A percentile compares a stretch with the other conserved stretches of the same genome.
Evolutionary conservation across 2,888 invertebrate species (phyloP).

Genomic region (Liodrosophila aerea): DNA sequence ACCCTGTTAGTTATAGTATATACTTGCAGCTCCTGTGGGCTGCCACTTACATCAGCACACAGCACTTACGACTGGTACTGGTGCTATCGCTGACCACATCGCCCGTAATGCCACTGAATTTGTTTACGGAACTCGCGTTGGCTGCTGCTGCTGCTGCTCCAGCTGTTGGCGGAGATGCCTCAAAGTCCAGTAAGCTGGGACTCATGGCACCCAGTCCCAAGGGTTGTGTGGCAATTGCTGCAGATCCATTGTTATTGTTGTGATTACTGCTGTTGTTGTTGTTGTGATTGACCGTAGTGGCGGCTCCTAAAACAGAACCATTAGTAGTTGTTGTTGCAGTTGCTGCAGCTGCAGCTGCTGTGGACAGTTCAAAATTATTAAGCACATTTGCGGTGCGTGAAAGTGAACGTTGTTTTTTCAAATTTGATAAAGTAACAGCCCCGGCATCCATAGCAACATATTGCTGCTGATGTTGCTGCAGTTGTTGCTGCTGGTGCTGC

Average conservation of each 20-base stretch:
- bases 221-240: conserved; percentile 70
- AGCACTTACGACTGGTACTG: conserved; percentile 87
- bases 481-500: conserved; percentile 55
- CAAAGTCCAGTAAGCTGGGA: conserved; percentile 81
- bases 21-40: conserved; percentile 4
- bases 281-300: conserved; percentile 63
- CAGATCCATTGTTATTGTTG: conserved; percentile 38
- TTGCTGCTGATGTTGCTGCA: conserved; percentile 56
- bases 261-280: conserved; percentile 81
- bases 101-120: conserved; percentile 89
- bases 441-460: conserved; percentile 67
- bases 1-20: conserved; percentile 43
- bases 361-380: conserved; percentile 66
- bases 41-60: conserved; percentile 86
- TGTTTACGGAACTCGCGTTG: conserved; percentile 71
- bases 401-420: conserved; percentile 95
- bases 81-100: conserved; percentile 89
- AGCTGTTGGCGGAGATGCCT: conserved; percentile 57
- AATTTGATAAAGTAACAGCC: conserved; percentile 90
- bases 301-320: conserved; percentile 83
- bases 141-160: conserved; percentile 70
- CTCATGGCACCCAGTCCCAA: conserved; percentile 80
- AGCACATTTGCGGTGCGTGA: conserved; percentile 85
- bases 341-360: conserved; percentile 34
- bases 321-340: conserved; percentile 63